These are phyloP conservation scores for Craterocephalus amniculus DNA, from an alignment of 2,797 vertebrate species.

Conservation along the genomic window DNA sequence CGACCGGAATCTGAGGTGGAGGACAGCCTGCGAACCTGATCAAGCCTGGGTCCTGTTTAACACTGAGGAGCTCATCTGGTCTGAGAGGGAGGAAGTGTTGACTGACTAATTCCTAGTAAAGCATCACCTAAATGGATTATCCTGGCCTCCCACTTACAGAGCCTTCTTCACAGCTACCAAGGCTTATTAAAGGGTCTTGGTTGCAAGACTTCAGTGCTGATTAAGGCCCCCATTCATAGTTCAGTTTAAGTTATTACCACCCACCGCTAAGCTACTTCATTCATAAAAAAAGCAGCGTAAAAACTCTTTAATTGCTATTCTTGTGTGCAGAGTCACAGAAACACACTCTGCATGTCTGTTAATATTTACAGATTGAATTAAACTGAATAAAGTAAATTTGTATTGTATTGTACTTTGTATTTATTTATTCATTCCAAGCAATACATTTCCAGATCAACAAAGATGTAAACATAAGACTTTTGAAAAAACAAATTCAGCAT, in stretches of 20 bases:
- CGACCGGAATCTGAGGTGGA: constrained; percentile 11
- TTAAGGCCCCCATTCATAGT: constrained; percentile 48
- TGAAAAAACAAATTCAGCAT: too few relatives aligned
- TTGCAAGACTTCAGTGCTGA: constrained; percentile 29
- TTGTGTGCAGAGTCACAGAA: background rate
- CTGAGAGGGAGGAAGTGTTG: constrained; percentile 64
- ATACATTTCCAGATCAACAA: too few relatives aligned
- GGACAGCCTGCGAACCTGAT: constrained; percentile 11
- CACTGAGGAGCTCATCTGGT: constrained; percentile 46
- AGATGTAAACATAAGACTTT: too few relatives aligned
- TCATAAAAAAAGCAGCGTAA: constrained; percentile 41
- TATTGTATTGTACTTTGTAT: too few relatives aligned
- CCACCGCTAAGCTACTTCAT: constrained; percentile 26
- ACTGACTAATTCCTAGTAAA: constrained; percentile 57
- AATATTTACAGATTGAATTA: background rate
- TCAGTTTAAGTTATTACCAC: constrained; percentile 43
- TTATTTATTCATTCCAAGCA: too few relatives aligned
- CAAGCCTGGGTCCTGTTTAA: constrained; percentile 22
- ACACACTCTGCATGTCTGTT: background rate
- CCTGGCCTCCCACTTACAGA: constrained; percentile 50
- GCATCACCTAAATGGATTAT: constrained; percentile 75
- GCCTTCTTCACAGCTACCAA: constrained; percentile 39
- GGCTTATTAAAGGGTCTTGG: constrained; percentile 60
- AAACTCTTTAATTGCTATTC: background rate
- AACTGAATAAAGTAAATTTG: background rate